Conservation (phyloP, 2,797 vertebrate species). For the Stomatorhinus walkeri region DNA sequence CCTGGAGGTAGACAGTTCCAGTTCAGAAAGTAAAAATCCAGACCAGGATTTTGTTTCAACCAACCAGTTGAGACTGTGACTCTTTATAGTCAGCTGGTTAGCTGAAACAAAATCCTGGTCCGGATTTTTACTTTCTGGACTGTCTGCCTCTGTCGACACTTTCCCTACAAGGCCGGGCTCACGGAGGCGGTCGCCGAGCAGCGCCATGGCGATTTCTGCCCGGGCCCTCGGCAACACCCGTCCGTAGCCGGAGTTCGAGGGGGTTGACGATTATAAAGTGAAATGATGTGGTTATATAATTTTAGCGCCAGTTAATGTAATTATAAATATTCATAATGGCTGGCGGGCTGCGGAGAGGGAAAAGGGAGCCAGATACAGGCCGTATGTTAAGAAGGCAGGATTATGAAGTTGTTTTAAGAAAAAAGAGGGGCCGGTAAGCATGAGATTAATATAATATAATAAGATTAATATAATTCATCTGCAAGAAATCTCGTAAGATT, state of each 20-base stretch:
- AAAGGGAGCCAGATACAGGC: background rate
- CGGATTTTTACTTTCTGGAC: background rate
- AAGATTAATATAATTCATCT: background rate
- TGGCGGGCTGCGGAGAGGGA: background rate
- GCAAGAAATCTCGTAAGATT: background rate
- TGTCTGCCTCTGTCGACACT: background rate
- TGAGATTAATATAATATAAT: no score
- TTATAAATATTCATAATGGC: constrained; percentile 17
- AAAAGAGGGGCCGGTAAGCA: background rate
- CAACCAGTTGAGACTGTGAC: background rate
- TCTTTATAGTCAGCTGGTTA: background rate
- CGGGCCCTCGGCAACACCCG: background rate
- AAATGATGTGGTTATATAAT: constrained; percentile 14
- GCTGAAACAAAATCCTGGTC: background rate
- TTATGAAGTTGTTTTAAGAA: background rate
- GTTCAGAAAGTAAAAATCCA: background rate
- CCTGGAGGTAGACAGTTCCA: background rate
- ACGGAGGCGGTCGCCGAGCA: background rate
- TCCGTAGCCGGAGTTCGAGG: background rate
- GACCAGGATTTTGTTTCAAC: background rate
- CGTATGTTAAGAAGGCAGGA: background rate
- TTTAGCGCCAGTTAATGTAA: constrained; percentile 8
- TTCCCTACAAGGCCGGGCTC: background rate
- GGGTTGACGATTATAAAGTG: constrained; percentile 7
- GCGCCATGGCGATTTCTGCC: background rate